Evolutionary conservation across 2,113 vertebrate genomes (phyloP).

Genomic region (Eulemur rufifrons): DNA sequence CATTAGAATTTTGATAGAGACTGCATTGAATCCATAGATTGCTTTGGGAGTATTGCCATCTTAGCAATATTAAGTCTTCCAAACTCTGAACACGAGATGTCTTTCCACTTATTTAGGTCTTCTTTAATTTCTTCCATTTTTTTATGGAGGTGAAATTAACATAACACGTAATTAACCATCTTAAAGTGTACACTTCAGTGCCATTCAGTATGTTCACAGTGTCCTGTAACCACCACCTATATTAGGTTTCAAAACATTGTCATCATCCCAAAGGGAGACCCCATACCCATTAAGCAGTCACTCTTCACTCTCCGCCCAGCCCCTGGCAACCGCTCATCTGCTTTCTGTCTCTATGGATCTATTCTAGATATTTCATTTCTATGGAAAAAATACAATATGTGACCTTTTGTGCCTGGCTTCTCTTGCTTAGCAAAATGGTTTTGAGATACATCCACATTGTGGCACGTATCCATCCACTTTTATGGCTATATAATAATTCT

Average conservation of each 20-base stretch:
- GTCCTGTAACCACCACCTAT: background rate
- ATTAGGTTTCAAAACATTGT: background rate
- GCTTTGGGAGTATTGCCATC: background rate
- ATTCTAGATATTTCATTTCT: background rate
- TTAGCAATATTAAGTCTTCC: background rate
- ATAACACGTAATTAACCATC: background rate
- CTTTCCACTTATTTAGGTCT: background rate
- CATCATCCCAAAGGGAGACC: background rate
- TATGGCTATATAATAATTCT: background rate
- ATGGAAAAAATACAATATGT: background rate
- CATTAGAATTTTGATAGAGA: background rate
- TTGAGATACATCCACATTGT: background rate
- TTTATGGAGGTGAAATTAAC: background rate
- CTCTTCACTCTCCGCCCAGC: accelerated
- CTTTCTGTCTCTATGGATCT: background rate
- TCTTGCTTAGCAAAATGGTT: background rate
- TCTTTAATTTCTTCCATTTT: background rate
- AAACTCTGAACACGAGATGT: background rate
- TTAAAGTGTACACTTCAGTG: background rate
- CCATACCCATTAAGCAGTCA: background rate
- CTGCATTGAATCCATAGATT: background rate
- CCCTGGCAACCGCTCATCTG: background rate
- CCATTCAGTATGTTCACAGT: background rate
- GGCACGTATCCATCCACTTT: background rate
- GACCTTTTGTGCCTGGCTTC: background rate